Conservation (phyloP, 2,113 vertebrate species). For the Tychaedon coryphoeus region DNA sequence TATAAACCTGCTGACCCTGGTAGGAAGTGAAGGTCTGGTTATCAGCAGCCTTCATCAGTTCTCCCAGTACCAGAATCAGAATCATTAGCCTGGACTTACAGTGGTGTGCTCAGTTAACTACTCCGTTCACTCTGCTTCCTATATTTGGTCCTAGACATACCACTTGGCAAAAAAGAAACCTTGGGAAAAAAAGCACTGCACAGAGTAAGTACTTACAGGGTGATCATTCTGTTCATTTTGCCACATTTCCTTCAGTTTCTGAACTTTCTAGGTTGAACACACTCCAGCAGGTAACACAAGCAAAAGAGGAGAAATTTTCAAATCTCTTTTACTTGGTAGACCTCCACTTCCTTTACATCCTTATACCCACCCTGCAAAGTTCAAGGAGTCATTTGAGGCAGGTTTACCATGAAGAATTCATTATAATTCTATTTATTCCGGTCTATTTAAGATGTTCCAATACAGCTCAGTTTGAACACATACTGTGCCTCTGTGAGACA, state of each 20-base stretch:
- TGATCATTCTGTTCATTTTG: not conserved
- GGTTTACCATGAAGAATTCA: not conserved
- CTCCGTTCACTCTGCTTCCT: not conserved
- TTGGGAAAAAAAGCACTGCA: not conserved
- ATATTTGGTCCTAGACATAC: not conserved
- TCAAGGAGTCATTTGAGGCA: not conserved
- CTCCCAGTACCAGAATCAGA: not conserved
- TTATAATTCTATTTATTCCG: not conserved
- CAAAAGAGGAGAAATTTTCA: not conserved
- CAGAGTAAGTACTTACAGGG: not conserved
- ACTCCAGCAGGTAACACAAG: not conserved
- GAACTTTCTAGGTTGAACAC: not conserved
- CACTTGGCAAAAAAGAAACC: not conserved
- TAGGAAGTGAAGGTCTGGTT: not conserved
- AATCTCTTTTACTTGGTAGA: not conserved
- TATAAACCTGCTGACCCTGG: not conserved
- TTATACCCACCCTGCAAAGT: not conserved
- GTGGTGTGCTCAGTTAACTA: not conserved
- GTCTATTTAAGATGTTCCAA: not conserved
- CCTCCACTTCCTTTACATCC: not conserved
- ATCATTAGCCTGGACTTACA: not conserved
- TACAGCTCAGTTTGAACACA: not conserved
- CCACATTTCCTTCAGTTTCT: not conserved
- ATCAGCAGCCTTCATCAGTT: not conserved
- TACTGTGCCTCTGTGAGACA: not conserved